These are phyloP conservation scores for Zaprionus capensis DNA, from an alignment of 1,140 invertebrate genomes.

Conservation along the genomic window DNA sequence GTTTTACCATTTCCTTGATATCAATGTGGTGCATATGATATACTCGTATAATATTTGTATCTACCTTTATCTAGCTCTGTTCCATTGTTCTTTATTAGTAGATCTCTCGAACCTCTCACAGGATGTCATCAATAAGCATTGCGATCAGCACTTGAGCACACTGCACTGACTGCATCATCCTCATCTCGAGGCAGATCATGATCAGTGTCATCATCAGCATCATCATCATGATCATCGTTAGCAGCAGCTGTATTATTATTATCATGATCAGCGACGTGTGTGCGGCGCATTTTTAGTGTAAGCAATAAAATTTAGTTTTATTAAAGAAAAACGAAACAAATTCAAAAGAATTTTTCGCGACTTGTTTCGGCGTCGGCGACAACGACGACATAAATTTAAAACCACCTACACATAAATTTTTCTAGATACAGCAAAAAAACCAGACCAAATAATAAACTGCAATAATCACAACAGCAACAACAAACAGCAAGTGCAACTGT, in stretches of 20 bases:
- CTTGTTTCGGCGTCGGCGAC: conserved; percentile 67
- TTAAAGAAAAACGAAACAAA: conserved; percentile 81
- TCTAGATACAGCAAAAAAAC: conserved; percentile 40
- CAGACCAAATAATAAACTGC: conserved; percentile 64
- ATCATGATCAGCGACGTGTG: conserved; percentile 34
- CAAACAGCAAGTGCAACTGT: conserved; percentile 76
- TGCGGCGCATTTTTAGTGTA: conserved; percentile 67
- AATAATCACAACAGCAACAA: conserved; percentile 63
- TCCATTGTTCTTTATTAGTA: conserved; percentile 3
- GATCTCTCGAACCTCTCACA: conserved; percentile 36
- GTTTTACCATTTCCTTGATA: too few species aligned
- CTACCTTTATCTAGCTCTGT: background rate
- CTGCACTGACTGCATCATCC: conserved; percentile 26
- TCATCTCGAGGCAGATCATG: background rate
- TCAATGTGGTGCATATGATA: too few species aligned
- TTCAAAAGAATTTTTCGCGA: conserved; percentile 80
- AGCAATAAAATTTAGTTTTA: conserved; percentile 82
- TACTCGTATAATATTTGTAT: too few species aligned
- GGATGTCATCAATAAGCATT: conserved; percentile 70
- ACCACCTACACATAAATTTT: conserved; percentile 79
- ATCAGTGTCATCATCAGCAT: conserved; percentile 11
- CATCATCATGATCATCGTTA: background rate
- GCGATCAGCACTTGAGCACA: conserved; percentile 30
- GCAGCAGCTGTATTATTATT: conserved; percentile 19
- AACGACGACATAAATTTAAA: conserved; percentile 59